Conservation (phyloP, 2,888 invertebrate species). For the Andricus curvator region DNA sequence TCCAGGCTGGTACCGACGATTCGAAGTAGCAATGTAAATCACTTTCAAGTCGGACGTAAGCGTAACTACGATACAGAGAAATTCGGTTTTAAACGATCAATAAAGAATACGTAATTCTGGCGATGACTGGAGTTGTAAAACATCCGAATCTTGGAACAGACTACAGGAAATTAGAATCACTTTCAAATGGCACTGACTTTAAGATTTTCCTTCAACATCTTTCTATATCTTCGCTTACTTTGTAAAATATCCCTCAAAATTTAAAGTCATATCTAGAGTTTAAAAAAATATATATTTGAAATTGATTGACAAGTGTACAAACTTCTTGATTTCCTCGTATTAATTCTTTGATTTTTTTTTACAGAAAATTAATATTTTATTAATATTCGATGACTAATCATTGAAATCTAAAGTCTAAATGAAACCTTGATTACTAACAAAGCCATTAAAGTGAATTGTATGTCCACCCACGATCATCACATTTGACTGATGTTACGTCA, state of each 20-base stretch:
- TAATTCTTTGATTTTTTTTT: not conserved
- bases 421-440: not conserved
- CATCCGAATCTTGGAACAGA: not conserved
- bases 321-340: not conserved
- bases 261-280: not conserved
- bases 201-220: not conserved
- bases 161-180: not conserved
- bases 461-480: constrained; percentile 22
- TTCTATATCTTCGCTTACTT: not conserved
- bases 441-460: not conserved
- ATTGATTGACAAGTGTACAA: not conserved
- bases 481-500: constrained; percentile 14
- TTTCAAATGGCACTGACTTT: not conserved
- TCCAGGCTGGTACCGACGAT: not conserved
- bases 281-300: not conserved
- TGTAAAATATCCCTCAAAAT: not conserved
- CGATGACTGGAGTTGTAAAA: not conserved
- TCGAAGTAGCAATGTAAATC: constrained; percentile 17
- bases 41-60: not conserved
- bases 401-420: not conserved
- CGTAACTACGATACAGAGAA: constrained; percentile 1
- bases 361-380: not conserved
- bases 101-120: constrained; percentile 13
- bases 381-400: not conserved
- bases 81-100: not conserved